phyloP scores from a whole-genome alignment of 2,888 invertebrate genomes.

The Cosmia pyralina region DNA sequence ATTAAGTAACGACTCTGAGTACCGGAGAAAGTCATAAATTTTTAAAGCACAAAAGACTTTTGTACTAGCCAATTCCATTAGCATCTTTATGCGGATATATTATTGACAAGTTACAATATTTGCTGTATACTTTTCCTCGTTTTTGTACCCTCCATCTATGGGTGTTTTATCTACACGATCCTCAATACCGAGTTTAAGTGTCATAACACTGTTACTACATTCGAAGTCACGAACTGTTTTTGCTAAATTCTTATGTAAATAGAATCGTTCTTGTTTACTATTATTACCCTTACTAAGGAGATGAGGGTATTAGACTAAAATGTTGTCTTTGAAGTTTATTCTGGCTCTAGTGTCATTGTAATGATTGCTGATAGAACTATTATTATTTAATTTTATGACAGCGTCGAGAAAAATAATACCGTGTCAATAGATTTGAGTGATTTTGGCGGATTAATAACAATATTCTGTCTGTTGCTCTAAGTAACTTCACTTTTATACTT shows the following conservation, averaged over 20 bases:
- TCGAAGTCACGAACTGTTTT: slow-evolving; percentile 68
- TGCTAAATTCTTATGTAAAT: slow-evolving; percentile 65
- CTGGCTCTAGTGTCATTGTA: neutral
- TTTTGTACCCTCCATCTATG: slow-evolving; percentile 24
- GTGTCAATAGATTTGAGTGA: too few species aligned
- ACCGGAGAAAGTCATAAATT: neutral
- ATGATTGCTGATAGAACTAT: neutral
- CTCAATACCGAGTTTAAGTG: slow-evolving; percentile 49
- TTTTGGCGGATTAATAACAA: too few species aligned
- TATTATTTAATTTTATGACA: neutral
- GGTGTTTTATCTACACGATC: slow-evolving; percentile 31
- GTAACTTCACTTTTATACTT: neutral
- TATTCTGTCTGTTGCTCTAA: too few species aligned
- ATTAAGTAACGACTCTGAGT: neutral
- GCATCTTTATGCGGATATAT: slow-evolving; percentile 16
- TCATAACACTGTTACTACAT: slow-evolving; percentile 62
- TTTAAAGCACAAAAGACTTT: neutral
- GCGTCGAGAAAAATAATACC: neutral
- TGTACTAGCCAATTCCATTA: slow-evolving; percentile 30
- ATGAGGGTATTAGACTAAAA: neutral
- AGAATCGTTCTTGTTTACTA: slow-evolving; percentile 56
- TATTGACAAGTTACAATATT: slow-evolving; percentile 31
- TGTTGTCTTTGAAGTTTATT: neutral
- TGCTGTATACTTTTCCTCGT: slow-evolving; percentile 27
- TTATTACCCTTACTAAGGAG: slow-evolving; percentile 30